Base-by-base conservation (phyloP, 2,113 vertebrate genomes). In the Chaenocephalus aceratus region DNA sequence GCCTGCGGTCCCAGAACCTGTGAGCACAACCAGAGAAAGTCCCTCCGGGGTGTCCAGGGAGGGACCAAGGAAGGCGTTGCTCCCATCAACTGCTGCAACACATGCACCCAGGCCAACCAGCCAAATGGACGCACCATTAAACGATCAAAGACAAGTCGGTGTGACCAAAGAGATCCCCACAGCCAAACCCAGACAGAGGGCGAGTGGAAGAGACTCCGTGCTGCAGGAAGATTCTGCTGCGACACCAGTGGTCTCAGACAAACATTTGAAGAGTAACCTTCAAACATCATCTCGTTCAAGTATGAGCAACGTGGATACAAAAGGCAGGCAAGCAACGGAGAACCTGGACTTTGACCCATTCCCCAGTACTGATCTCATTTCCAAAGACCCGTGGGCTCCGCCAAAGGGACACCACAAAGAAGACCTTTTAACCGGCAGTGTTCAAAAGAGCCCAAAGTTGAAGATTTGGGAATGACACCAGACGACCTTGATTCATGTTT, bases 151-250 rank as follows among this genome's bases (percentile, higher is more conserved):
- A 44, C 67, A 82, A 60, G 70, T 45, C 14, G 14, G 23, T 0
- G 41, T 23, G 45, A 67, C 83, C 30, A 85, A 82, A 78, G 86
- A 87, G 9, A 54, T 71, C 16, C 93, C 93, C 36, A 87, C 61
- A 54, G 88, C 91, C 58, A 94, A 88, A 91, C 91, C 92, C 34
- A 94, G 94, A 70, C 93, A 92, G 85, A 89, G 60, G 9, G 6
- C 36, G 9, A 61, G 36, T 68, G 67, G 1, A 54, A 89, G 77
- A 48, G 87, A 91, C 18, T 67, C 86, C 46, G 70, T 14, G 10
- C 46, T 52, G 18, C 72, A 79, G 57, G 34, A 83, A 11, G 58
- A 93, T 70, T 74, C 65, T 79, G 36, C 74, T 65, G 49, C 51
- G 48, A 52, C 44, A 62, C 41, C 56, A n/a, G 10, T 2, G 44